Conservation (phyloP, 2,797 vertebrate genomes). For the Falco naumanni region DNA sequence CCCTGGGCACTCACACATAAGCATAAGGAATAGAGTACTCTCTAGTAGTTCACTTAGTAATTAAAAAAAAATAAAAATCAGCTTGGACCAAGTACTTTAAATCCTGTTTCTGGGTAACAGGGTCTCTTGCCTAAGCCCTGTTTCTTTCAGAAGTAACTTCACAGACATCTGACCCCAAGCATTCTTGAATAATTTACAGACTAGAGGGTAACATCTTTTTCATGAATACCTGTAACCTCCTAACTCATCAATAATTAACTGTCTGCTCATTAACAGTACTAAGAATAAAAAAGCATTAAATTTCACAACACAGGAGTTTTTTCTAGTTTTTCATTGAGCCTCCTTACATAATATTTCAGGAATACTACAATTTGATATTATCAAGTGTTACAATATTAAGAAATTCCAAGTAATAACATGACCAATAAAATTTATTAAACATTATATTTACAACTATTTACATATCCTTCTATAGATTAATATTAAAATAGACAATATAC, state of each 20-base stretch:
- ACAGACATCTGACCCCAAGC: constrained; percentile 47
- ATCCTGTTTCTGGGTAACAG: not conserved
- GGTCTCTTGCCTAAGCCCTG: not conserved
- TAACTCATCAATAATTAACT: constrained; percentile 45
- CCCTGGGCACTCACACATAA: not conserved
- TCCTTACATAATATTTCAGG: not conserved
- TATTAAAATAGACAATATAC: constrained; percentile 99
- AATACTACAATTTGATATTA: constrained; percentile 50
- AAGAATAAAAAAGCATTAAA: not conserved
- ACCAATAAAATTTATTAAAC: constrained; percentile 99
- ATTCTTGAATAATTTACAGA: constrained; percentile 49
- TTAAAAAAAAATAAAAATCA: not conserved
- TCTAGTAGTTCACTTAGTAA: not conserved
- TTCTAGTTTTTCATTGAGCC: not conserved
- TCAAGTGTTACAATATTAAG: constrained; percentile 59
- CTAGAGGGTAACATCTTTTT: constrained; percentile 28
- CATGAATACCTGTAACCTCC: constrained; percentile 21
- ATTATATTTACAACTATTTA: constrained; percentile 99
- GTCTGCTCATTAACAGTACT: not conserved
- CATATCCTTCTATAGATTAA: constrained; percentile 95
- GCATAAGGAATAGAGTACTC: not conserved
- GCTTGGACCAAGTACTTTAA: not conserved
- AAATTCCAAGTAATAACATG: constrained; percentile 84
- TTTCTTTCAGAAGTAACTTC: constrained; percentile 6
- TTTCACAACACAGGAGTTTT: not conserved